Percentiles rank a stretch among this genome's conserved stretches.
Evolutionary conservation across 1,140 invertebrate species (phyloP).

Genomic region (Vanessa atalanta): DNA sequence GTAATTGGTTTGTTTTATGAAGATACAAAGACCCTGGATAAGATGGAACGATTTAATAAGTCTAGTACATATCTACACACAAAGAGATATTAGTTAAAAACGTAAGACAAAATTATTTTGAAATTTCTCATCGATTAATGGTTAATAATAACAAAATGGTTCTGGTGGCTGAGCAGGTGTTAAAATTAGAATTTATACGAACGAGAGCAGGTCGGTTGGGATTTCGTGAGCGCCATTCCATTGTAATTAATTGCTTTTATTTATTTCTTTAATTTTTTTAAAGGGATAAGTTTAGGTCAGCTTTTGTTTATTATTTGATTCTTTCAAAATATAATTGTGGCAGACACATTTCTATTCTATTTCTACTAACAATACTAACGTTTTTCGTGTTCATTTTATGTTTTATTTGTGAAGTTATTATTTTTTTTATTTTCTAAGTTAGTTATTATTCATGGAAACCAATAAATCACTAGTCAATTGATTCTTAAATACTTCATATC

Average conservation of each 20-base stretch:
- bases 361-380: too few species aligned
- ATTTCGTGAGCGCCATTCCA: slow-evolving; percentile 29
- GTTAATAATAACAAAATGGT: slow-evolving; percentile 18
- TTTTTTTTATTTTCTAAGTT: background rate
- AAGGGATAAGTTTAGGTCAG: slow-evolving; percentile 25
- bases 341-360: too few species aligned
- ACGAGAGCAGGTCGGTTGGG: slow-evolving; percentile 30
- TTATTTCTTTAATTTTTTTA: slow-evolving; percentile 31
- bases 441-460: background rate
- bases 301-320: slow-evolving; percentile 17
- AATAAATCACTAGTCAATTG: background rate
- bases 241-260: slow-evolving; percentile 40
- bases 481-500: slow-evolving; percentile 4
- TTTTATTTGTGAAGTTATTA: background rate
- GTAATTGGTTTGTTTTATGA: slow-evolving; percentile 66
- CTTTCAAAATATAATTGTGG: background rate
- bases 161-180: slow-evolving; percentile 31
- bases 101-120: background rate
- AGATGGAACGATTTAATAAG: background rate
- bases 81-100: background rate
- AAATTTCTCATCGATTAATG: slow-evolving; percentile 24
- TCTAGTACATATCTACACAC: background rate
- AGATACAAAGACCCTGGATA: slow-evolving; percentile 25
- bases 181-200: slow-evolving; percentile 38
- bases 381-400: background rate